A percentile compares a stretch with the other conserved stretches of the same genome.
Evolutionary conservation across 2,113 vertebrate species (phyloP).

Genomic region (Callocephalon fimbriatum): DNA sequence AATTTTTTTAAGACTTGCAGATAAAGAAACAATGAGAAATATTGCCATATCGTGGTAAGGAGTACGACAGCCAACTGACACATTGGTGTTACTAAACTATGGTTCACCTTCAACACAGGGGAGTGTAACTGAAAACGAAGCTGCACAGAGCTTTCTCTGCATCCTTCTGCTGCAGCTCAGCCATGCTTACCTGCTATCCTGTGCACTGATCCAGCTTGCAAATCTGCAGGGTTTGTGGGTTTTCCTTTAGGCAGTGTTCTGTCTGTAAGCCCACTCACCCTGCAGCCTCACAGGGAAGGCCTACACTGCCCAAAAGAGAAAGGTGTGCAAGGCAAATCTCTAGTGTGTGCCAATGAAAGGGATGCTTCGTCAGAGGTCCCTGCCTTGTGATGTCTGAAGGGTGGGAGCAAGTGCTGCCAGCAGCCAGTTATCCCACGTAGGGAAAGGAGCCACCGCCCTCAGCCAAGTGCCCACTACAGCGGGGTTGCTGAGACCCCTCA

Average conservation of each 20-base stretch:
- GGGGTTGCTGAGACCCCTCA: not conserved
- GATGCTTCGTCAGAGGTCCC: not conserved
- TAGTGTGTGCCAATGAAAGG: fast-evolving
- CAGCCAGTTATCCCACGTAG: not conserved
- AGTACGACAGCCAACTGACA: not conserved
- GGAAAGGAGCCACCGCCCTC: fast-evolving
- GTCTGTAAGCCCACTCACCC: not conserved
- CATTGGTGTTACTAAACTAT: not conserved
- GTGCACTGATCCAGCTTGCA: not conserved
- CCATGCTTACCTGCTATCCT: not conserved
- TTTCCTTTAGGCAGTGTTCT: fast-evolving
- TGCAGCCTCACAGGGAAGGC: not conserved
- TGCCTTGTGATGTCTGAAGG: not conserved
- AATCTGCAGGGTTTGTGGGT: not conserved
- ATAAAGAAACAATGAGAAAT: not conserved
- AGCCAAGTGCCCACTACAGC: fast-evolving
- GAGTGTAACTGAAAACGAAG: not conserved
- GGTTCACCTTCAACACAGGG: not conserved
- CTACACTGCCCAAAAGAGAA: not conserved
- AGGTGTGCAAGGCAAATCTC: not conserved
- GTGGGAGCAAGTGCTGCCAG: not conserved
- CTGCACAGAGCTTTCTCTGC: not conserved
- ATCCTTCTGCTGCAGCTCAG: not conserved
- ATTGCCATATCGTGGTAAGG: not conserved
- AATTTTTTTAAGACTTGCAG: not conserved